Conservation (phyloP, 2,113 vertebrate genomes). For the Dipodomys merriami region DNA sequence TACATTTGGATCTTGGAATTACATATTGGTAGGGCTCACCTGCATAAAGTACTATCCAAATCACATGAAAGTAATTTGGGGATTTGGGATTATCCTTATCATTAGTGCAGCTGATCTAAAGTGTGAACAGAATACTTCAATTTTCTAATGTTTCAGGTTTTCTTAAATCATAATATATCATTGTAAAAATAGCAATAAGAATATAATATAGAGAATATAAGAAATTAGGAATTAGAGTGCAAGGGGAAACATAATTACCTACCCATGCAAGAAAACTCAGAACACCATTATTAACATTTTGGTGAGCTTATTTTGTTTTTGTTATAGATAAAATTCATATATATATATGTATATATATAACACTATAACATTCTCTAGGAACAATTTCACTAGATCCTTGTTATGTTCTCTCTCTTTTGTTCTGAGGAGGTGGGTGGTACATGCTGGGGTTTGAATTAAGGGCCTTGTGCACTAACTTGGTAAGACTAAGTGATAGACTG, state of each 20-base stretch:
- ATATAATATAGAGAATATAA: background rate
- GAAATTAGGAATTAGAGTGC: background rate
- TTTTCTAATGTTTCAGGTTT: background rate
- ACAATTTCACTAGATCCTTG: slow-evolving; percentile 38
- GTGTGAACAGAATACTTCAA: slow-evolving; percentile 1
- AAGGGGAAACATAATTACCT: slow-evolving; percentile 37
- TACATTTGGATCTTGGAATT: background rate
- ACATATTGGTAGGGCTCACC: background rate
- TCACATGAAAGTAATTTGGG: background rate
- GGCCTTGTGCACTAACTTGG: too few species aligned
- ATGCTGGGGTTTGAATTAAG: too few species aligned
- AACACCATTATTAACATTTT: background rate
- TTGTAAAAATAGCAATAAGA: slow-evolving; percentile 12
- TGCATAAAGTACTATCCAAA: background rate
- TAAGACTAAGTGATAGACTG: too few species aligned
- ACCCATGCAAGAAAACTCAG: background rate
- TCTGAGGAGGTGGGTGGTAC: too few species aligned
- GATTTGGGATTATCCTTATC: background rate
- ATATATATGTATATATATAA: slow-evolving; percentile 3
- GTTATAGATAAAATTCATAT: slow-evolving; percentile 27
- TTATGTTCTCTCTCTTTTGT: background rate
- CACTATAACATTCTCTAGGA: slow-evolving; percentile 16
- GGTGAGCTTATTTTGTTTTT: slow-evolving; percentile 33
- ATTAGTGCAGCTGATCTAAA: slow-evolving; percentile 24
- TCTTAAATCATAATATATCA: slow-evolving; percentile 17